phyloP scores from a whole-genome alignment of 1,140 invertebrate species.

The Nephotettix cincticeps region DNA sequence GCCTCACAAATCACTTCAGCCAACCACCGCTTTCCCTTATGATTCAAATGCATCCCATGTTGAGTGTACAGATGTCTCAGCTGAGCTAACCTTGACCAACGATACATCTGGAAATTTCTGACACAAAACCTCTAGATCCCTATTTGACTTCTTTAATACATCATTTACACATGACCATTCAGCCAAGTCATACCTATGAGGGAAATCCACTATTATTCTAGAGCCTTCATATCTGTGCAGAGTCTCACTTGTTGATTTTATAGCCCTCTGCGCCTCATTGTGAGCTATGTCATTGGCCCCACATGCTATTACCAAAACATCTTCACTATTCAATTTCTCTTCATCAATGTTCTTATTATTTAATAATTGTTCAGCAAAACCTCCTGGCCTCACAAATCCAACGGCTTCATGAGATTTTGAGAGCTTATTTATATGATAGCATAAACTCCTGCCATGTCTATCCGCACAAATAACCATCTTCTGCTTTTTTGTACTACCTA shows the following conservation, averaged over 20 bases:
- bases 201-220: neutral
- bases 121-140: neutral
- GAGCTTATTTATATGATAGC: neutral
- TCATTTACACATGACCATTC: conserved; percentile 3
- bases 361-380: neutral
- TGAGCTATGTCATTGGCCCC: too few species aligned
- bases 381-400: neutral
- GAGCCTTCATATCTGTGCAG: neutral
- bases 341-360: too few species aligned
- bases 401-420: neutral
- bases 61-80: neutral
- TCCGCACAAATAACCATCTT: neutral
- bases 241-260: neutral
- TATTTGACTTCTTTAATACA: neutral
- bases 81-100: neutral
- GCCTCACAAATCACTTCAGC: neutral
- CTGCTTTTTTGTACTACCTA: neutral
- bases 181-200: neutral
- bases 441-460: neutral
- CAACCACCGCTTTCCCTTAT: neutral
- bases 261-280: too few species aligned
- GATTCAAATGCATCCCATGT: neutral
- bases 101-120: neutral
- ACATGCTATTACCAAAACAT: too few species aligned
- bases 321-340: neutral